A percentile compares a stretch with the other conserved stretches of the same genome.
Evolutionary conservation across 2,113 vertebrate genomes (phyloP).

Genomic region (Trogon surrucura): DNA sequence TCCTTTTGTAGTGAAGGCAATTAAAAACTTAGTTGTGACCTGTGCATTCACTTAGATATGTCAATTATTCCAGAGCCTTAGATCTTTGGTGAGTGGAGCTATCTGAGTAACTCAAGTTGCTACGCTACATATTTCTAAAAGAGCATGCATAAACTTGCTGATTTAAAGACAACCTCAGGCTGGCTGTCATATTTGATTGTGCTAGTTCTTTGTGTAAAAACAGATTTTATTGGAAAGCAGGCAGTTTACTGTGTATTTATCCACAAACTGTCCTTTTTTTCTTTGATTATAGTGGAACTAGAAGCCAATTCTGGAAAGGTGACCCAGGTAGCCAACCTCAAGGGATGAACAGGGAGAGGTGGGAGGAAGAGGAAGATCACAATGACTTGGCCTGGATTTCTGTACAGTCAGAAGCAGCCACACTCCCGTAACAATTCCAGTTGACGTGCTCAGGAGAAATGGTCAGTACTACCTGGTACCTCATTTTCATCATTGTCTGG

Average conservation of each 20-base stretch:
- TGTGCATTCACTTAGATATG: neutral
- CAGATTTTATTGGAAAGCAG: neutral
- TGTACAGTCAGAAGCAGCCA: neutral
- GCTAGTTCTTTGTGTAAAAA: neutral
- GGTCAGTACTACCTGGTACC: neutral
- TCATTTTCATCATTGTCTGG: neutral
- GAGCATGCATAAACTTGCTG: neutral
- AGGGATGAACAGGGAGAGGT: neutral
- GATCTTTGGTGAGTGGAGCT: neutral
- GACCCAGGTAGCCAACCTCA: neutral
- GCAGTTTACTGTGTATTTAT: neutral
- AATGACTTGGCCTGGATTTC: neutral
- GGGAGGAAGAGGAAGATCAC: neutral
- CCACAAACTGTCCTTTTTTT: neutral
- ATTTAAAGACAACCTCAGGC: neutral
- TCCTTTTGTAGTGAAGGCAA: neutral
- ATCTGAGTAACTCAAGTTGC: neutral
- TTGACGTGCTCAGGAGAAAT: neutral
- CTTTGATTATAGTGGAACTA: neutral
- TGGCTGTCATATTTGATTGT: neutral
- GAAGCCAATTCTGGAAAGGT: neutral
- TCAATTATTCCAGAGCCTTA: neutral
- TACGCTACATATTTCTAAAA: neutral
- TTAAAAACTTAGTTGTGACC: neutral
- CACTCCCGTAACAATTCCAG: neutral